Conservation (phyloP, 2,113 vertebrate species). For the Cromileptes altivelis region DNA sequence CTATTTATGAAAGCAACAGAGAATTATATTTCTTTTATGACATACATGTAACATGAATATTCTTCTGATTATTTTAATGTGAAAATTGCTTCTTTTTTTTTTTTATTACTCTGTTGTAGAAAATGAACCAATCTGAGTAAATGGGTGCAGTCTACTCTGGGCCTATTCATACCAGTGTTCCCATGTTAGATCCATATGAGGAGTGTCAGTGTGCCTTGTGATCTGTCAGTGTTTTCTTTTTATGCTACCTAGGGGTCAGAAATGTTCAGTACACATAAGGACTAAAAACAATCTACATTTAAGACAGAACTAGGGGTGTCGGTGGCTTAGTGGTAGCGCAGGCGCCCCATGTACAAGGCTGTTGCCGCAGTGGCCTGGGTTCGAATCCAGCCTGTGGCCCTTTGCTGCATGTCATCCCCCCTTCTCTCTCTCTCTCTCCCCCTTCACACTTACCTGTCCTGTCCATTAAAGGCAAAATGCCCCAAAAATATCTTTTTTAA, state of each 20-base stretch:
- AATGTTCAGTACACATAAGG: background rate
- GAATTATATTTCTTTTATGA: background rate
- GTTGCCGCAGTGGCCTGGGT: too few species aligned
- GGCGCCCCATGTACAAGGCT: too few species aligned
- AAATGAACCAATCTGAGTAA: slow-evolving; percentile 35
- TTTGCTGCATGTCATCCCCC: too few species aligned
- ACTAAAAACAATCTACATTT: background rate
- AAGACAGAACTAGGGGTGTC: background rate
- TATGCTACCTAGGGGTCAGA: background rate
- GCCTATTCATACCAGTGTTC: slow-evolving; percentile 7
- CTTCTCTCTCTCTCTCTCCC: too few species aligned
- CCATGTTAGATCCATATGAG: background rate
- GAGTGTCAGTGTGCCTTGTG: background rate
- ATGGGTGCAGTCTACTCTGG: background rate
- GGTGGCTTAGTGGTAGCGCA: too few species aligned
- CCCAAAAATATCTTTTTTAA: too few species aligned
- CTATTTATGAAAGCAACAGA: slow-evolving; percentile 9
- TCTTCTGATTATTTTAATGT: slow-evolving; percentile 5
- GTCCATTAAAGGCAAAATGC: too few species aligned
- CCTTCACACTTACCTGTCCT: too few species aligned
- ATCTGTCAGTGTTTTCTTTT: background rate
- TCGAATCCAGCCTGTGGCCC: too few species aligned
- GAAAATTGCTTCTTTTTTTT: background rate
- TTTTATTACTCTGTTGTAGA: slow-evolving; percentile 2
- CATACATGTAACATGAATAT: background rate